Evolutionary conservation across 2,113 vertebrate species (phyloP), one percentile per base, ranked within the genome.

Genomic region (Laticauda colubrina): DNA sequence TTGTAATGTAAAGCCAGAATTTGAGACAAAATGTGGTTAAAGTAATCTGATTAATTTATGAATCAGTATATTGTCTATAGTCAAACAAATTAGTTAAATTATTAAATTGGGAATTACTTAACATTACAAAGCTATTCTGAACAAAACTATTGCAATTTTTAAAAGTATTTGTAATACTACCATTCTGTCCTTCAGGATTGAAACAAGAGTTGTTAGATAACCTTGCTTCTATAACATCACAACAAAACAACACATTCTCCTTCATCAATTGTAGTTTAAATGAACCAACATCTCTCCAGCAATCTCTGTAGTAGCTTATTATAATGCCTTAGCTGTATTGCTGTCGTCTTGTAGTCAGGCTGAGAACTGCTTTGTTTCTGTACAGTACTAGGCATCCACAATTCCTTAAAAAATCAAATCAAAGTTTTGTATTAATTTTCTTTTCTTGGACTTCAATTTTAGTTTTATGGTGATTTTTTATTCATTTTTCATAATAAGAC

Each of bases 141-240:
- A 51, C n/a, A 69, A 48, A 39, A 59, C 29, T 53, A 57, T 29
- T 51, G 3, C 34, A 20, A 48, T 34, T 88, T 87, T 23, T 94
- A 91, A 92, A 51, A 69, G 29, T 54, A 94, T 91, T 57, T 75
- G 64, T 86, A 90, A 93, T 94, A 34, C 85, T 69, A 95, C 61
- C 56, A 89, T 95, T 96, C 93, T 81, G 75, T 95, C 48, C 93
- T 90, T 61, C 81, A 1, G 12, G 59, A 48, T 90, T 15, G 3
- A 88, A 85, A 24, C 61, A 75, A 23, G 0, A 0, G 53, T 89
- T 85, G 34, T 94, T 45, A 85, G n/a, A 92, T 94, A 54, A 94
- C 95, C 96, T 57, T 51, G 69, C 91, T 95, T 92, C 18, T 39
- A 93, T 94, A 92, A 93, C 93, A 92, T 91, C 93, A 94, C 92